A percentile compares a stretch with the other conserved stretches of the same genome.
phyloP scores from a whole-genome alignment of 2,113 vertebrate species.

The Chaenocephalus aceratus region DNA sequence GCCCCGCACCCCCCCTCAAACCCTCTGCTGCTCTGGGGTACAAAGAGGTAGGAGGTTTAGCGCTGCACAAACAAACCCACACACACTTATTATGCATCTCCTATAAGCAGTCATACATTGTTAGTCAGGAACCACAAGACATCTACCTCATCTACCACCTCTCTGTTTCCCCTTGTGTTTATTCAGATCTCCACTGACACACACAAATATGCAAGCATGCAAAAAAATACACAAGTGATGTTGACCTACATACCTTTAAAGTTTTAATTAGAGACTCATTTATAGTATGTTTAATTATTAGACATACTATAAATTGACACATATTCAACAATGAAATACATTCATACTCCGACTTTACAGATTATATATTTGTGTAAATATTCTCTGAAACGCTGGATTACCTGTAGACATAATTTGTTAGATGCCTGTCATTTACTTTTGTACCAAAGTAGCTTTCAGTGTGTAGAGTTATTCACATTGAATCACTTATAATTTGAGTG shows the following conservation, averaged over 20 bases:
- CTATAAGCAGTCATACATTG: not conserved
- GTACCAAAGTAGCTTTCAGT: not conserved
- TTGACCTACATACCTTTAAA: not conserved
- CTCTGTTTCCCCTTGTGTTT: not conserved
- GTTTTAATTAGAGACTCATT: no score
- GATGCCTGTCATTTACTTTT: not conserved
- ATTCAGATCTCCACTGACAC: not conserved
- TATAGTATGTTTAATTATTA: not conserved
- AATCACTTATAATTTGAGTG: not conserved
- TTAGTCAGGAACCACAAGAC: slow-evolving; percentile 18
- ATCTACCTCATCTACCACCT: slow-evolving; percentile 10
- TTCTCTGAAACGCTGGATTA: no score
- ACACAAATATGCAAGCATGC: not conserved
- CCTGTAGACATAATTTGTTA: not conserved
- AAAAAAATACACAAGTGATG: not conserved
- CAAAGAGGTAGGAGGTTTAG: slow-evolving; percentile 91
- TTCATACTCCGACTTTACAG: not conserved
- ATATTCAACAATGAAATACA: not conserved
- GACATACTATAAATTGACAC: not conserved
- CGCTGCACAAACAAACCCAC: slow-evolving; percentile 20
- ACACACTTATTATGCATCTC: not conserved
- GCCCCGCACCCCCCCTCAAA: slow-evolving; percentile 95
- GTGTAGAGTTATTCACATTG: not conserved
- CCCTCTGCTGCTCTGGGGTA: slow-evolving; percentile 96
- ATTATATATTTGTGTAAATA: not conserved